phyloP scores from a whole-genome alignment of 2,113 vertebrate genomes.

The Myrmecobius fasciatus region DNA sequence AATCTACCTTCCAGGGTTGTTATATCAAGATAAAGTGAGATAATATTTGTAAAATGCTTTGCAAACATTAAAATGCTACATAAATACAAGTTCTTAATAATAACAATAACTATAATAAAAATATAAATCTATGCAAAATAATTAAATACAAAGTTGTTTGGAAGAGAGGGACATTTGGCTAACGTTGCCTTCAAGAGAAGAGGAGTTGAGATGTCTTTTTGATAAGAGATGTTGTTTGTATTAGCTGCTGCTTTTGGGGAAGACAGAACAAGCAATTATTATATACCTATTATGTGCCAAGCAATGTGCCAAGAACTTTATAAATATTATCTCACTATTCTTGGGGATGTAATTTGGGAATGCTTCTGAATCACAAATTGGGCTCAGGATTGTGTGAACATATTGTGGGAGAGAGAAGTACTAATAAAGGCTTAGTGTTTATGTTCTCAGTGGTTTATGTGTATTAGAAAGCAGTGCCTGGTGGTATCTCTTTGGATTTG shows the following conservation, averaged over 20 bases:
- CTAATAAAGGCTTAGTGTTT: neutral
- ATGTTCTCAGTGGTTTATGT: neutral
- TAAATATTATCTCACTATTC: neutral
- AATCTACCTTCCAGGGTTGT: neutral
- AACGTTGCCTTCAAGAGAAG: neutral
- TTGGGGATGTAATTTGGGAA: constrained; percentile 1
- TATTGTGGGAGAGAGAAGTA: neutral
- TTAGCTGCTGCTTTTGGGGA: neutral
- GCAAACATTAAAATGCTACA: neutral
- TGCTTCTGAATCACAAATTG: neutral
- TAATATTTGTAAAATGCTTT: neutral
- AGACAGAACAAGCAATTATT: neutral
- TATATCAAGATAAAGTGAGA: neutral
- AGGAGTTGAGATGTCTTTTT: neutral
- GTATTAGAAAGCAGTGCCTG: constrained; percentile 16
- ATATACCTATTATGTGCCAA: neutral
- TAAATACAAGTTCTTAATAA: neutral
- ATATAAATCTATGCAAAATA: neutral
- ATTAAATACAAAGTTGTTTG: neutral
- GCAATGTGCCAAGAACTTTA: neutral
- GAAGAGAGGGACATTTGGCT: neutral
- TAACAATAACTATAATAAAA: neutral
- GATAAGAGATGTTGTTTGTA: neutral
- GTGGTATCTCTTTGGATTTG: constrained; percentile 37
- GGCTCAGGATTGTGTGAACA: neutral